Base-by-base conservation (phyloP, 2,797 vertebrate species). In the Enoplosus armatus region DNA sequence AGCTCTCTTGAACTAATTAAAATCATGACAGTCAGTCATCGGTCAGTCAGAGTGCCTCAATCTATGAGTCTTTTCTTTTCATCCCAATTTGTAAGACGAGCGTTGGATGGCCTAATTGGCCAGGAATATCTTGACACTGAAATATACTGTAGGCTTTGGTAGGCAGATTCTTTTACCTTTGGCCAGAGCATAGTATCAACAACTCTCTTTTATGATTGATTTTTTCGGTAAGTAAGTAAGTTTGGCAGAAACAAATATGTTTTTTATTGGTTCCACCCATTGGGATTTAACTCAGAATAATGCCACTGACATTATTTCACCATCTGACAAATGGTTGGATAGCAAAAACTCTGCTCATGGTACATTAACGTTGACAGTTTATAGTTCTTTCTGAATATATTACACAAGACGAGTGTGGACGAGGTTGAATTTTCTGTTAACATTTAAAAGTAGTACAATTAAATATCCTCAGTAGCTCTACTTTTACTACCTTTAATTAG, bases 1-100 rank as follows among this genome's bases (percentile, higher is more conserved):
- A 4, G 26, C 29, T 45, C 69, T 54, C 22, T 68, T 53, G 2
- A 75, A 63, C 65, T 74, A 75, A 83, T 79, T 79, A 63, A 62
- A 73, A 62, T 63, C 31, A 2, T 35, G 31, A 18, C 27, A 66
- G 31, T 54, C 35, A 50, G 33, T 15, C 58, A 45, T 20, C 22
- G 31, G 45, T 61, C 48, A 41, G 55, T n/a, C 3, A 37, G 55
- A 41, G 16, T 27, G 26, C 15, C 27, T 39, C 33, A 65, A 22
- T 55, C 66, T 29, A 20, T 39, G 22, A 29, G 39, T 37, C 43
- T 58, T 5, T 26, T 43, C 26, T 73, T 62, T 62, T 35, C 27
- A 37, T 22, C 43, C 8, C 48, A 6, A 14, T 37, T 41, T 68
- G 56, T 27, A 63, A 55, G 45, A 43, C 8, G 45, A 72, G 18